Conservation (phyloP, 2,113 vertebrate species). For the Coptodon bakossiorum region DNA sequence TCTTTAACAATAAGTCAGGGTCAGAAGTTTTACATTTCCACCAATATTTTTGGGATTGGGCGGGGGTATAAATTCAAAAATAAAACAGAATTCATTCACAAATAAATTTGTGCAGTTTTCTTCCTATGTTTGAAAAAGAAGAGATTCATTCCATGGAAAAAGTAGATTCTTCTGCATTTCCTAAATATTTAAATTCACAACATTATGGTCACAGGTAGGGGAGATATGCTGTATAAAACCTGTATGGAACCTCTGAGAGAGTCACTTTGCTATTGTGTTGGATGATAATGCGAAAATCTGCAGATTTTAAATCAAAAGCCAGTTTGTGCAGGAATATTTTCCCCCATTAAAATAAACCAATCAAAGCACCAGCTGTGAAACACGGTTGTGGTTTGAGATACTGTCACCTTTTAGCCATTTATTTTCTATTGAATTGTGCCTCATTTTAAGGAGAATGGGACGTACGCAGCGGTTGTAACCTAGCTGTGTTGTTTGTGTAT, state of each 20-base stretch:
- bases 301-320: not conserved
- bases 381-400: not conserved
- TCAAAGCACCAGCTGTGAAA: not conserved
- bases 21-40: not conserved
- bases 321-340: not conserved
- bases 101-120: not conserved
- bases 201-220: not conserved
- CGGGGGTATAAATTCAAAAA: not conserved
- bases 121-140: not conserved
- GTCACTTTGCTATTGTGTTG: not conserved
- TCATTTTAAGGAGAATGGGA: not conserved
- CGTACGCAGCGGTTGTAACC: not conserved
- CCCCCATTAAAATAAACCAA: not conserved
- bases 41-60: not conserved
- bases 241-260: not conserved
- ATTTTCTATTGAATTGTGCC: not conserved
- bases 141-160: not conserved
- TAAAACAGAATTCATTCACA: not conserved
- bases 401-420: not conserved
- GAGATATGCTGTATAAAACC: not conserved
- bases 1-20: not conserved
- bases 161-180: not conserved
- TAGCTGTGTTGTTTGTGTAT: not conserved
- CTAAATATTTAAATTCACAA: not conserved
- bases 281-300: not conserved